phyloP scores from a whole-genome alignment of 2,113 vertebrate genomes.

The Tiliqua scincoides region DNA sequence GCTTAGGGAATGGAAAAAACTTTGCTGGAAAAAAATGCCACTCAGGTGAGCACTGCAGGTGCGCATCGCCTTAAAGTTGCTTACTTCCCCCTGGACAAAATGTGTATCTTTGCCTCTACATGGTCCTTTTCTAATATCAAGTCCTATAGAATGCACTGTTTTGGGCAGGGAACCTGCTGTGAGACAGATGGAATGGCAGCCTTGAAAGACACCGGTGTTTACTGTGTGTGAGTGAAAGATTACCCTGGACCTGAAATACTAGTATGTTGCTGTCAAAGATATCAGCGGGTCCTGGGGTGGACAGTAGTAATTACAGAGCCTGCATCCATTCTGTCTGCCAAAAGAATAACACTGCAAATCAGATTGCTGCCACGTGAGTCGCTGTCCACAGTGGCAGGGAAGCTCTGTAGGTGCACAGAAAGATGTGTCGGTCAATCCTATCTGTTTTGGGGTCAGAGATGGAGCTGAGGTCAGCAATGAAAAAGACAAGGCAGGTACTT shows the following conservation, averaged over 20 bases:
- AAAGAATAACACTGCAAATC: not conserved
- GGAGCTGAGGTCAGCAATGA: not conserved
- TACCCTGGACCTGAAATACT: fast-evolving
- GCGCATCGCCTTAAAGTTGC: fast-evolving
- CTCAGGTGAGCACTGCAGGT: not conserved
- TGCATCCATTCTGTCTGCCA: not conserved
- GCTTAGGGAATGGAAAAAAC: not conserved
- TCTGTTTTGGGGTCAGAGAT: not conserved
- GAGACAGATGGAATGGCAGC: no score
- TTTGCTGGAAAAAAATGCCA: not conserved
- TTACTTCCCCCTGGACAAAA: fast-evolving
- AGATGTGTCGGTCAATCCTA: not conserved
- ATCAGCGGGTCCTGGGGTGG: fast-evolving
- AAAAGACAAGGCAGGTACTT: not conserved
- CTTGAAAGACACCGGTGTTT: fast-evolving
- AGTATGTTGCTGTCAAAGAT: not conserved
- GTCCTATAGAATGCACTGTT: not conserved
- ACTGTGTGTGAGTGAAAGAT: not conserved
- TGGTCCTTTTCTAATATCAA: not conserved
- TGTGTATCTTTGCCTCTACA: fast-evolving
- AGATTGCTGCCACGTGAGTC: not conserved
- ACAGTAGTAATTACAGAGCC: fast-evolving
- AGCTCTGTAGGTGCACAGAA: not conserved
- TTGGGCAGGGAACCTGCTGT: not conserved
- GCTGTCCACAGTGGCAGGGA: not conserved